These are phyloP conservation scores for Mola mola DNA, from an alignment of 2,113 vertebrate species.

Conservation along the genomic window DNA sequence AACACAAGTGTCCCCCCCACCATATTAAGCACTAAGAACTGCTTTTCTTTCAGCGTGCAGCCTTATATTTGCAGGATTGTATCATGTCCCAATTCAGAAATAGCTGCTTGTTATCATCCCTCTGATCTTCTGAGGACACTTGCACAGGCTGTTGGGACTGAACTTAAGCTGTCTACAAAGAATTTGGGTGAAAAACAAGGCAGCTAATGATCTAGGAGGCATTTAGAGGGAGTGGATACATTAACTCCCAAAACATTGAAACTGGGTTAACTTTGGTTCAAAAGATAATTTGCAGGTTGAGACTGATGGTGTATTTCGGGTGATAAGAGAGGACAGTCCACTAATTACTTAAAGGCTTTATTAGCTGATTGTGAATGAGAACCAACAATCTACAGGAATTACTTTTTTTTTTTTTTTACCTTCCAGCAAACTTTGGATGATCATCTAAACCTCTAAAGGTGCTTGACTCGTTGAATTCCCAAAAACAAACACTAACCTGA, in stretches of 20 bases:
- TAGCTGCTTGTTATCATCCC: constrained; percentile 71
- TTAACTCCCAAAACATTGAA: constrained; percentile 20
- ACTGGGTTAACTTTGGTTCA: constrained; percentile 26
- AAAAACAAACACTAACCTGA: not conserved
- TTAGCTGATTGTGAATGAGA: too few relatives aligned
- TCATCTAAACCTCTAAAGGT: not conserved
- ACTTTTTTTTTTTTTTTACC: too few relatives aligned
- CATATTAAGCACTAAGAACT: constrained; percentile 58
- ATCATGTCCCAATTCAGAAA: constrained; percentile 66
- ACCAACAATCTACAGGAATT: too few relatives aligned
- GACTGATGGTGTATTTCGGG: too few relatives aligned
- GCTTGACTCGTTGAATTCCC: not conserved
- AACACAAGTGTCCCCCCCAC: not conserved
- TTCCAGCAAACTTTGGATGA: not conserved
- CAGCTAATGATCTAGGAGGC: constrained; percentile 57
- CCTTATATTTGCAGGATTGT: constrained; percentile 28
- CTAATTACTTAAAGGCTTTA: too few relatives aligned
- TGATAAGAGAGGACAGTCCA: too few relatives aligned
- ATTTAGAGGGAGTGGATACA: constrained; percentile 43
- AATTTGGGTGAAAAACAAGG: constrained; percentile 39
- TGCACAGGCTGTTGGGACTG: constrained; percentile 48
- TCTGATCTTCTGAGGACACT: constrained; percentile 71
- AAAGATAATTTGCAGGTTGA: too few relatives aligned
- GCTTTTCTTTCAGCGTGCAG: constrained; percentile 33
- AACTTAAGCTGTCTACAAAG: constrained; percentile 57